Evolutionary conservation across 2,888 invertebrate genomes (phyloP).

Genomic region (Laothoe populi): DNA sequence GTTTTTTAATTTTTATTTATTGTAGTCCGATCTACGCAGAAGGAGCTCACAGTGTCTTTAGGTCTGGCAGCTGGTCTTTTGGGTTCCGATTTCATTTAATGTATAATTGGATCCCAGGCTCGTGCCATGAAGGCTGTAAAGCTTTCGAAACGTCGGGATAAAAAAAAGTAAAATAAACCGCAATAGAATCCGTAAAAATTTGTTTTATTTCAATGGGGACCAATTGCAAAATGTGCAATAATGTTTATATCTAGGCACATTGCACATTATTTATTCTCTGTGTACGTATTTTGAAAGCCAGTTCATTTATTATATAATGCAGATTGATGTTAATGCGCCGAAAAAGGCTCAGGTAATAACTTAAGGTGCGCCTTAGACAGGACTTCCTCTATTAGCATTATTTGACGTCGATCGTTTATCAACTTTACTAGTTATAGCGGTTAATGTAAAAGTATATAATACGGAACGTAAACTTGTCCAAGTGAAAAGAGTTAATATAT

Average conservation of each 20-base stretch:
- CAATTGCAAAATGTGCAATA: no score
- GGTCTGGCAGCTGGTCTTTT: no score
- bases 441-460: conserved; percentile 20
- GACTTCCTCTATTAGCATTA: conserved; percentile 68
- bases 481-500: background rate
- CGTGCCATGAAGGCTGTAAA: no score
- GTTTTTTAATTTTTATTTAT: no score
- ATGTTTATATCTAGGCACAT: background rate
- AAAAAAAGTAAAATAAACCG: no score
- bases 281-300: conserved; percentile 3
- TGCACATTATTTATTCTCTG: background rate
- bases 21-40: no score
- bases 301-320: conserved; percentile 16
- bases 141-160: no score
- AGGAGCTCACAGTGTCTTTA: no score
- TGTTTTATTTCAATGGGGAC: no score
- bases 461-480: background rate
- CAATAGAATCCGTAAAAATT: no score
- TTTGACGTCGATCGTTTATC: conserved; percentile 48
- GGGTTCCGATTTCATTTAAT: no score
- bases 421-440: conserved; percentile 32
- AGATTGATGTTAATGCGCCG: conserved; percentile 37
- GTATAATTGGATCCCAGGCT: no score
- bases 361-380: conserved; percentile 70
- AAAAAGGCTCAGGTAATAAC: conserved; percentile 80